Base-by-base conservation (phyloP, 2,797 vertebrate genomes). In the Cossypha caffra region DNA sequence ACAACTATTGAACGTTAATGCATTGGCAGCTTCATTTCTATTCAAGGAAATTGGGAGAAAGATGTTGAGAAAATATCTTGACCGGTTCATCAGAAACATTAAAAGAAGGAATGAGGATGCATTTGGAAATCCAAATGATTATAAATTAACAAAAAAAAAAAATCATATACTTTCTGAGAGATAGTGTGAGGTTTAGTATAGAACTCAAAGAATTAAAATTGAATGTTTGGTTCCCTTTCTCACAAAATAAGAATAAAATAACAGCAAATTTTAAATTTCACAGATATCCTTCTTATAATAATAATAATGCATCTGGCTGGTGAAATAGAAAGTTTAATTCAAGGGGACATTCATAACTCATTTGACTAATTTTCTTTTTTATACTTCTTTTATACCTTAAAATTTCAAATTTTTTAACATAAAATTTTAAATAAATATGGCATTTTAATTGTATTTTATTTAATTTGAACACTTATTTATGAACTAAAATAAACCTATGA, bases 211-310 rank as follows among this genome's bases (percentile, higher is more conserved):
- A 69, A 88, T 67, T 31, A 1, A 67, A 50, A 67, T 7, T 17
- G 9, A 58, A 50, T 33, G 8, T 43, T 73, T 83, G 28, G 8
- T 61, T 24, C 8, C 16, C 3, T 72, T 87, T 54, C 12, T 51
- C 28, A 62, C 1, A 28, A 68, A 78, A 55, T 25, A 68, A 50
- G 21, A 75, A 43, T 19, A 35, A 74, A 67, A 59, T 18, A 35
- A 23, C 0, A 24, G 13, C 28, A 50, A 55, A 20, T 42, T 2
- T 2, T 4, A 51, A 11, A 50, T 15, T 2, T 21, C 29, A 40
- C 14, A 52, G 20, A 31, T 45, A 61, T 12, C 8, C 2, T 37
- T 64, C 50, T 37, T 7, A 4, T 40, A 40, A 40, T 40, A 86
- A 29, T 4, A 61, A 8, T 25, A 24, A 31, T 7, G 4, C 23